These are phyloP conservation scores for Orycteropus afer DNA, from an alignment of 2,113 vertebrate species.

Conservation along the genomic window DNA sequence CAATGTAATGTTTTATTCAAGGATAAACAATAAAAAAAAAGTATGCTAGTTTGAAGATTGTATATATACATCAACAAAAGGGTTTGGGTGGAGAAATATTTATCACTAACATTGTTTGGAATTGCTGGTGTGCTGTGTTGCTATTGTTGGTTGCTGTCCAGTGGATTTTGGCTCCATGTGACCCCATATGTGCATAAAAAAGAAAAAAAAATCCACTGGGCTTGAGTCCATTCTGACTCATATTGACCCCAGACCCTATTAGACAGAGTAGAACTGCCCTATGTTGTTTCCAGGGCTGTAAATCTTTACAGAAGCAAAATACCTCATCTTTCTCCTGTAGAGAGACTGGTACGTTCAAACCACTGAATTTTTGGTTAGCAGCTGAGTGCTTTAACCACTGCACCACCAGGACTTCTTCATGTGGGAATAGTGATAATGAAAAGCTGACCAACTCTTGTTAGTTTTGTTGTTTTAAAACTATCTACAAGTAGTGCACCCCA, in stretches of 20 bases:
- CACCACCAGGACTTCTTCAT: too few species aligned
- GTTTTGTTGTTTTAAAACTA: neutral
- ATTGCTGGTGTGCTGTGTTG: neutral
- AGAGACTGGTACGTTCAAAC: neutral
- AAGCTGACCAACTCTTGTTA: neutral
- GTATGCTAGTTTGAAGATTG: neutral
- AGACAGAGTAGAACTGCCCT: neutral
- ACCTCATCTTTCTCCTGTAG: too few species aligned
- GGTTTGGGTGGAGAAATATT: neutral
- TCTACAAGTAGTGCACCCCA: neutral
- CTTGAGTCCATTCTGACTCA: too few species aligned
- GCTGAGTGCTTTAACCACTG: neutral
- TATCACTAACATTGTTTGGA: neutral
- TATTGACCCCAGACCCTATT: too few species aligned
- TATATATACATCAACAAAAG: neutral
- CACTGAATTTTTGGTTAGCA: neutral
- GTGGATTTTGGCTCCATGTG: neutral
- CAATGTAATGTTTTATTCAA: constrained; percentile 14
- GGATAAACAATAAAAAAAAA: neutral
- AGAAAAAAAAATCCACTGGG: neutral
- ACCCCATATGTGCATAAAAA: neutral
- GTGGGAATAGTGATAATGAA: neutral
- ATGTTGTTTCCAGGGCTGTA: neutral
- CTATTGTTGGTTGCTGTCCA: neutral
- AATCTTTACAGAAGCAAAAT: too few species aligned